Evolutionary conservation across 2,113 vertebrate genomes (phyloP).

Genomic region (Diadophis punctatus): DNA sequence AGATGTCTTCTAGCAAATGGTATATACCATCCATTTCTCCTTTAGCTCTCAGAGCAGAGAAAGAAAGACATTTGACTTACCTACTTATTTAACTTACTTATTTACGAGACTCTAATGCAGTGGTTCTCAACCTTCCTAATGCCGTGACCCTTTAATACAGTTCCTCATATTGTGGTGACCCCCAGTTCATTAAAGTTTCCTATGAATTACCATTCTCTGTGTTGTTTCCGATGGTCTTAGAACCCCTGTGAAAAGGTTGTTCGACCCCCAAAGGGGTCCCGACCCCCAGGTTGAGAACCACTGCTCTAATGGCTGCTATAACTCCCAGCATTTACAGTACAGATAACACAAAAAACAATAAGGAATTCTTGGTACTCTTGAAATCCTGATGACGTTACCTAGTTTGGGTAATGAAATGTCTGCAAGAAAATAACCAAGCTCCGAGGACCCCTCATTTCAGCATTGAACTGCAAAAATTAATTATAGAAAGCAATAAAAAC

Average conservation of each 20-base stretch:
- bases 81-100: not conserved
- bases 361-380: not conserved
- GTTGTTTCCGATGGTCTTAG: too few species aligned
- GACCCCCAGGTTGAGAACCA: too few species aligned
- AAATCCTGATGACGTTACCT: not conserved
- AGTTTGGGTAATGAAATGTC: not conserved
- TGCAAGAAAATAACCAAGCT: not conserved
- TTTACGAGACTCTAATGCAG: not conserved
- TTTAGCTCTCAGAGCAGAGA: not conserved
- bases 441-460: not conserved
- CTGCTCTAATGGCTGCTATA: too few species aligned
- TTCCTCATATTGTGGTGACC: too few species aligned
- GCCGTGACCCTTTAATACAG: too few species aligned
- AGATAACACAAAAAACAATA: not conserved
- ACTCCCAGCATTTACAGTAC: not conserved
- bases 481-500: not conserved
- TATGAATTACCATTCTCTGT: too few species aligned
- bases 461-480: not conserved
- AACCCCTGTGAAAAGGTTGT: too few species aligned
- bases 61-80: not conserved
- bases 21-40: not conserved
- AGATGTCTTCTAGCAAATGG: not conserved
- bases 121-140: too few species aligned
- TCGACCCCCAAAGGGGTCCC: too few species aligned
- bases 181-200: too few species aligned